Base-by-base conservation (phyloP, 2,888 invertebrate species). In the Rhodophaea formosa region DNA sequence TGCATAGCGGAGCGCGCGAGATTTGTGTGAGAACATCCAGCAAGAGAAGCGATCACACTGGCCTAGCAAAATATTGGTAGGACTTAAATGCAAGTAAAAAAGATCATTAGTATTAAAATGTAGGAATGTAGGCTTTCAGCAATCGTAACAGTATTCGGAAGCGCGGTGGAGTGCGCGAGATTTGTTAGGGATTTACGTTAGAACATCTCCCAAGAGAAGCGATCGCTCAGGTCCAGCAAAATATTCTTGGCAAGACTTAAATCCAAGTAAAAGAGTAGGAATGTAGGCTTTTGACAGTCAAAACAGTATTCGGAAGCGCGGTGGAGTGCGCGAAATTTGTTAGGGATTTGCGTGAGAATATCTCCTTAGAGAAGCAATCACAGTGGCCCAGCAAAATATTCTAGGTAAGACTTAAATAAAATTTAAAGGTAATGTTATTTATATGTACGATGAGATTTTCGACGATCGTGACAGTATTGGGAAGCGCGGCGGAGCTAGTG, bases 301-400 rank as follows among this genome's bases (percentile, higher is more conserved):
- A 66, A 67, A 62, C 58, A 59, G 63, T 54, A 61, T 59, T 62
- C 62, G 65, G 68, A 76, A 72, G 71, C 71, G 63, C 67, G 68
- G 65, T 69, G 74, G 69, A 71, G 71, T 74, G 71, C 63, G 68
- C 64, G 69, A 81, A 81, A 83, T 83, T 82, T 82, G 81, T 81
- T 77, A n/a, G n/a, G n/a, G n/a, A n/a, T n/a, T n/a, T n/a, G n/a
- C n/a, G n/a, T 74, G 74, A 70, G 70, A 70, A 68, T 63, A 74
- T 74, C 60, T 71, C 67, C 62, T 53, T 59, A 63, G 63, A 7
- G 45, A 3, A 12, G 17, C 0, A 17, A 10, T 10, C 17, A 45
- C 45, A 45, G 12, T 45, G 10, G 7, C 10, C 12, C 12, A 10
- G 12, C 8, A 10, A 35, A 10, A 35, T 3, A 35, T 35, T n/a